phyloP scores from a whole-genome alignment of 1,140 invertebrate species.

The Helicoverpa armigera region DNA sequence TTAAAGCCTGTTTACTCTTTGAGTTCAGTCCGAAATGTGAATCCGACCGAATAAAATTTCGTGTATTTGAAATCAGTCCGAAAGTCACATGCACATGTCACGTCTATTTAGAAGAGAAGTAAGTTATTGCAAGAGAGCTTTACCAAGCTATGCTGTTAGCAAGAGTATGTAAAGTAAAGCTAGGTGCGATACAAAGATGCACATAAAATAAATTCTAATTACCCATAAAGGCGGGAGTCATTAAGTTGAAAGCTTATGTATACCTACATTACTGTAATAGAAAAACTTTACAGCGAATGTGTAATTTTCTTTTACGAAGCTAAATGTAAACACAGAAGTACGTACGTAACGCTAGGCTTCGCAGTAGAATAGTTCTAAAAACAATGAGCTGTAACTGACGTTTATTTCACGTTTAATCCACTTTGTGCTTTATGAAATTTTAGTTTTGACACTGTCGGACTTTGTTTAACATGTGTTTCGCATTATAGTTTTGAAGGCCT shows the following conservation, averaged over 20 bases:
- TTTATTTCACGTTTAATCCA: slow-evolving; percentile 37
- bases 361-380: slow-evolving; percentile 27
- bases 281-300: slow-evolving; percentile 7
- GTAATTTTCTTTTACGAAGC: slow-evolving; percentile 18
- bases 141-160: too few species aligned
- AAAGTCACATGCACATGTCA: too few species aligned
- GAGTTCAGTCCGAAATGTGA: too few species aligned
- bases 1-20: too few species aligned
- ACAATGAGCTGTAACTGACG: slow-evolving; percentile 39
- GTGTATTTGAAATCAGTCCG: too few species aligned
- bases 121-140: too few species aligned
- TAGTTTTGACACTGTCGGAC: slow-evolving; percentile 39
- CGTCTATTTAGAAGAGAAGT: too few species aligned
- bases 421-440: slow-evolving; percentile 39
- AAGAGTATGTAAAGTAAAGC: too few species aligned
- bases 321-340: slow-evolving; percentile 25
- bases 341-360: not conserved
- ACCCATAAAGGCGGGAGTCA: slow-evolving; percentile 4
- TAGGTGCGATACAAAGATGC: not conserved
- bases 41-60: too few species aligned
- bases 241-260: slow-evolving; percentile 15
- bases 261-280: slow-evolving; percentile 7
- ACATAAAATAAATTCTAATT: slow-evolving; percentile 4
- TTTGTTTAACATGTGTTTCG: slow-evolving; percentile 27
- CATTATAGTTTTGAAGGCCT: not conserved